phyloP scores from a whole-genome alignment of 2,113 vertebrate species.

The Theristicus caerulescens region DNA sequence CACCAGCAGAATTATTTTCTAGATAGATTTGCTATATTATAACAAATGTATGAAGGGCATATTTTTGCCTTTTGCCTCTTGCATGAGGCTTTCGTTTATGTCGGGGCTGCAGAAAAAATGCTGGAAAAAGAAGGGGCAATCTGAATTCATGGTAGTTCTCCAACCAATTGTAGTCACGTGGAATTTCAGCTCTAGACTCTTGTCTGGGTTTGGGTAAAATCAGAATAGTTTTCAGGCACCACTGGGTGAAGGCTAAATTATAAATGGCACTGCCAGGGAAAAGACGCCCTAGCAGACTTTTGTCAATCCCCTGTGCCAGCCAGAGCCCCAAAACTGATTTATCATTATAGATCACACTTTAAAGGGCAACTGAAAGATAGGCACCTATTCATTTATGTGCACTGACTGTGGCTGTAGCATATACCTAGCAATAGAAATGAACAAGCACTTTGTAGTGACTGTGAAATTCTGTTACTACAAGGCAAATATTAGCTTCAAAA shows the following conservation, averaged over 20 bases:
- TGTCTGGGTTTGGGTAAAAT: not conserved
- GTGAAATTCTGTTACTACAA: slow-evolving; percentile 13
- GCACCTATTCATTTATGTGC: not conserved
- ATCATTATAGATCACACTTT: not conserved
- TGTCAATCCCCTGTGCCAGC: not conserved
- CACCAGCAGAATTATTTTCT: not conserved
- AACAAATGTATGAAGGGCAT: not conserved
- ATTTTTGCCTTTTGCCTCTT: not conserved
- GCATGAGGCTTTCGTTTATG: not conserved
- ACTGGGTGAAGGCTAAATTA: not conserved
- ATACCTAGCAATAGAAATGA: not conserved
- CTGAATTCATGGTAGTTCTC: not conserved
- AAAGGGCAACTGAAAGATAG: not conserved
- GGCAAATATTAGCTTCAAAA: slow-evolving; percentile 45
- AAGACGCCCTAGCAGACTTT: not conserved
- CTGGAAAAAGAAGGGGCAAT: not conserved
- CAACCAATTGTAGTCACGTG: fast-evolving
- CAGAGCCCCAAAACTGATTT: not conserved
- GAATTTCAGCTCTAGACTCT: not conserved
- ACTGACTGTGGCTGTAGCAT: not conserved
- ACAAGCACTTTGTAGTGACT: not conserved
- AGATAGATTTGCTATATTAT: not conserved
- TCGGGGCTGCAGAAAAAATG: not conserved
- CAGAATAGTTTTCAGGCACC: not conserved
- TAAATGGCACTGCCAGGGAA: not conserved